Conservation (phyloP, 2,888 invertebrate species). For the Drosophila niveifrons region DNA sequence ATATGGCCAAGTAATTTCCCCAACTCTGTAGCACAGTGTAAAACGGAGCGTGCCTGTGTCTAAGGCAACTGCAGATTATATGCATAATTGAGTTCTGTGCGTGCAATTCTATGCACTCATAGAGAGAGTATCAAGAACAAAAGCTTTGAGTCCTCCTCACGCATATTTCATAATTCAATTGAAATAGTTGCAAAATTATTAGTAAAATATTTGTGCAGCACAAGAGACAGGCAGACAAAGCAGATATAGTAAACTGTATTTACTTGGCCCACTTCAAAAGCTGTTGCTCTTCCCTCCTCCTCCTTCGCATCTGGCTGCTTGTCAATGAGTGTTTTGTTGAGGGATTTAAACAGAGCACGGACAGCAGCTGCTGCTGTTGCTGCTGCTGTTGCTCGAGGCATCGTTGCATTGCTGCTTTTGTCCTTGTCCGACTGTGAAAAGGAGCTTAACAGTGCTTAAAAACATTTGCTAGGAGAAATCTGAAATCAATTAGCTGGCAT, state of each 20-base stretch:
- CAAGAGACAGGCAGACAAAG: slow-evolving; percentile 3
- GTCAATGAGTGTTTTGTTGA: slow-evolving; percentile 18
- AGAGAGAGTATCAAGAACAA: slow-evolving; percentile 16
- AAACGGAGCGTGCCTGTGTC: not conserved
- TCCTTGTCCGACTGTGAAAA: slow-evolving; percentile 14
- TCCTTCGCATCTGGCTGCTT: not conserved
- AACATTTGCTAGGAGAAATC: slow-evolving; percentile 26
- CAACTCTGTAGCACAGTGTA: slow-evolving; percentile 28
- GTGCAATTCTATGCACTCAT: slow-evolving; percentile 12
- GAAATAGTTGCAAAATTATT: slow-evolving; percentile 68
- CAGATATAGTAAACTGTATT: not conserved
- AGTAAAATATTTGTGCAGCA: slow-evolving; percentile 61
- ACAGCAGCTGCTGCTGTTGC: slow-evolving; percentile 25
- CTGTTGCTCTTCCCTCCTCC: not conserved
- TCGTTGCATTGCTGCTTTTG: slow-evolving; percentile 14
- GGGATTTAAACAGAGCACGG: slow-evolving; percentile 13
- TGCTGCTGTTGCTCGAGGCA: too few species aligned
- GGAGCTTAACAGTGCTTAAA: slow-evolving; percentile 40
- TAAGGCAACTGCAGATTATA: slow-evolving; percentile 41
- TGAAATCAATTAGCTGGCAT: slow-evolving; percentile 55
- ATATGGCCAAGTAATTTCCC: not conserved
- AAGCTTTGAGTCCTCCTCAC: slow-evolving; percentile 14
- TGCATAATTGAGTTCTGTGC: slow-evolving; percentile 56
- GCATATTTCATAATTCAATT: slow-evolving; percentile 73
- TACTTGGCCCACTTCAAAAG: slow-evolving; percentile 7